Base-by-base conservation (phyloP, 2,888 invertebrate species). In the Ariolimax columbianus region DNA sequence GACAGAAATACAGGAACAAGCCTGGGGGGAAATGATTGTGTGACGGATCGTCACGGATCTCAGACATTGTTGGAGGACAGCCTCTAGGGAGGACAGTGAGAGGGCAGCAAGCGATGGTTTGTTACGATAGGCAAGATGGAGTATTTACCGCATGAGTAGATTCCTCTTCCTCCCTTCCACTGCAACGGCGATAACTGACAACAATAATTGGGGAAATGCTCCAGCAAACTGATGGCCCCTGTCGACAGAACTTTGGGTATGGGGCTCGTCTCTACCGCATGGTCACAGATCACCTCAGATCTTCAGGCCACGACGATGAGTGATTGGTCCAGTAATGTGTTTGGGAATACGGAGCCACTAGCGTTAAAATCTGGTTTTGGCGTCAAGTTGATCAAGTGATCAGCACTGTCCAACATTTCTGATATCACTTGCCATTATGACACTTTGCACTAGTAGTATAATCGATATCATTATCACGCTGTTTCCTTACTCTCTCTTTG, bases 101-200 rank as follows among this genome's bases (percentile, higher is more conserved):
- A 43, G 68, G 47, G 80, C 43, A 30, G n/a, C 70, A n/a, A 43
- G 51, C 43, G 80, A 81, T 81, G 47, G 70, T 17, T 19, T 47
- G 70, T 30, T 26, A 6, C 23, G 80, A 81, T 81, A 81, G 80
- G 70, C 70, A 81, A 14, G 80, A 81, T 81, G 70, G 55, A 33
- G 80, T 70, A 81, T 81, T 81, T 70, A 70, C 68, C 55, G 80
- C 70, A 14, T 81, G 47, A 43, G n/a, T 51, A 47, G 14, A 0
- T 81, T 70, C 55, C 55, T 51, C 80, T 63, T 70, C 26, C n/a
- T 14, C 47, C 23, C 38, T 30, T 33, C 70, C 7, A 33, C 30
- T 11, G 51, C 47, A 19, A 19, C 80, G 2, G 63, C 33, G 80
- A 68, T 70, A 68, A 51, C 63, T n/a, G 38, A 36, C 38, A 78